phyloP scores from a whole-genome alignment of 1,140 invertebrate species.

The Drosophila micromelanica region DNA sequence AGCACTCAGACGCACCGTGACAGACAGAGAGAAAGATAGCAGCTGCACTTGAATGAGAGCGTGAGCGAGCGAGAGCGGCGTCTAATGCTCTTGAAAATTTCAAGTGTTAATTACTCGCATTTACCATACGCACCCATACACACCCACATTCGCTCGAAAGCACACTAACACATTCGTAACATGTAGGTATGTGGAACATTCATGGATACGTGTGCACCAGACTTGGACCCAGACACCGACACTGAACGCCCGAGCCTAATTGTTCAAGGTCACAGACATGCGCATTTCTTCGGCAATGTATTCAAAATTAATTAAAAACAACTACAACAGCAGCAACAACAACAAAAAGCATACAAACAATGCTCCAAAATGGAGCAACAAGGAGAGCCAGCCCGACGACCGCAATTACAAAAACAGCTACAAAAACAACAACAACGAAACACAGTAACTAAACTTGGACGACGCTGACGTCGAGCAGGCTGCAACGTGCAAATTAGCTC shows the following conservation, averaged over 20 bases:
- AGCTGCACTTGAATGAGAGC: constrained; percentile 1
- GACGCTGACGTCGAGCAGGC: constrained; percentile 21
- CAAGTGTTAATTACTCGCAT: constrained; percentile 77
- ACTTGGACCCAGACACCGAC: constrained; percentile 52
- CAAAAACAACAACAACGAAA: constrained; percentile 2
- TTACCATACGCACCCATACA: constrained; percentile 50
- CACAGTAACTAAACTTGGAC: constrained; percentile 27
- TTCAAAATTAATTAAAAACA: constrained; percentile 76
- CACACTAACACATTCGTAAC: constrained; percentile 7
- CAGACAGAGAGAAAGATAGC: constrained; percentile 9
- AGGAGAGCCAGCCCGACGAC: constrained; percentile 25
- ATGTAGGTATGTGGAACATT: constrained; percentile 66
- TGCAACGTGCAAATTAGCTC: constrained; percentile 54
- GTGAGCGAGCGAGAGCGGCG: constrained; percentile 36
- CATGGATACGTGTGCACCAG: constrained; percentile 52
- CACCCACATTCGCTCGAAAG: constrained; percentile 15
- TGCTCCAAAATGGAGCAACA: constrained; percentile 48
- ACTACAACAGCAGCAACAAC: constrained; percentile 30
- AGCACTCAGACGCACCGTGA: constrained; percentile 56
- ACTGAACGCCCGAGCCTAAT: constrained; percentile 59
- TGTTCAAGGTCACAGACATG: constrained; percentile 79
- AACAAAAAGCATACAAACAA: constrained; percentile 40
- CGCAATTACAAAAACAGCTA: constrained; percentile 26
- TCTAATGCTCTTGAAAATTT: constrained; percentile 77
- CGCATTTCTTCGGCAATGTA: constrained; percentile 70